phyloP scores from a whole-genome alignment of 23 tunicate species.

The Trididemnum nubilum region DNA sequence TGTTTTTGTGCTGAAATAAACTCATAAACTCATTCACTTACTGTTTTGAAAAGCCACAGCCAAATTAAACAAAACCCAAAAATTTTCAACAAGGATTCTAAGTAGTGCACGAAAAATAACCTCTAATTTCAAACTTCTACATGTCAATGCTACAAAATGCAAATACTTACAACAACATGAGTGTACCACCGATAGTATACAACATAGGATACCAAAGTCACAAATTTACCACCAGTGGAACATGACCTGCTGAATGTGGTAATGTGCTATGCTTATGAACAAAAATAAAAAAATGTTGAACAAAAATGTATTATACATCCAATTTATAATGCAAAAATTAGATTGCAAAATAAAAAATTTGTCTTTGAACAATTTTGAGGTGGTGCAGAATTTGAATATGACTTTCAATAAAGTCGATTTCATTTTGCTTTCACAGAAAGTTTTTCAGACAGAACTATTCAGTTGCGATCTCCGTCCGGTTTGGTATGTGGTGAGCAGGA shows the following conservation, averaged over 20 bases:
- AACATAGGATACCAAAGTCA: background rate
- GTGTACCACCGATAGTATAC: background rate
- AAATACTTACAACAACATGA: background rate
- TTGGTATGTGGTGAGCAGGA: too few relatives aligned
- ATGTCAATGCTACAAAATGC: background rate
- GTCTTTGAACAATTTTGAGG: too few relatives aligned
- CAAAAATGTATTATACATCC: too few relatives aligned
- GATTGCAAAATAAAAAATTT: too few relatives aligned
- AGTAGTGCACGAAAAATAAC: background rate
- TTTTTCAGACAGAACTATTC: too few relatives aligned
- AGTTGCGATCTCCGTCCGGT: too few relatives aligned
- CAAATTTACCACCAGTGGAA: background rate
- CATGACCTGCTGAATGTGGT: background rate
- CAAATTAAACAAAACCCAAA: background rate
- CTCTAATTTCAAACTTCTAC: background rate
- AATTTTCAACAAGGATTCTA: background rate
- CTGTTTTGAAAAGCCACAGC: background rate
- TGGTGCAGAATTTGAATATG: too few relatives aligned
- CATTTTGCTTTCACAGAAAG: too few relatives aligned
- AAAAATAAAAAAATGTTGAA: too few relatives aligned
- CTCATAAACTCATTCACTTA: background rate
- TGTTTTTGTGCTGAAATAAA: background rate
- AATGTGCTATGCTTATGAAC: too few relatives aligned
- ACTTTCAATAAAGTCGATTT: too few relatives aligned
- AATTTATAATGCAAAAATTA: too few relatives aligned